Percentiles rank a stretch among this genome's conserved stretches.
These are phyloP conservation scores for Chaitophorus viminalis DNA, from an alignment of 2,888 invertebrate genomes.

Conservation along the genomic window DNA sequence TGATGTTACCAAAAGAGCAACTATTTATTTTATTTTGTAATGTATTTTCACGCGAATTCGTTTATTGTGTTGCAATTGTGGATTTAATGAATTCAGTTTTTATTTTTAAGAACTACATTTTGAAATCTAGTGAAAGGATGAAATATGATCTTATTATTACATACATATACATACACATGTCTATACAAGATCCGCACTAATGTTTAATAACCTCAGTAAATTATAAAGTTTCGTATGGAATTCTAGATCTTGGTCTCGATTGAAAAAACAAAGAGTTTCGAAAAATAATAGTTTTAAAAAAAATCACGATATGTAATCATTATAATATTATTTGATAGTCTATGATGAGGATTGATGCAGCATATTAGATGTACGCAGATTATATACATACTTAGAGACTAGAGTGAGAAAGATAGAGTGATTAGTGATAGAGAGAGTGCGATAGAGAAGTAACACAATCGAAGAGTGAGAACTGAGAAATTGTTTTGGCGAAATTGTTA, in stretches of 20 bases:
- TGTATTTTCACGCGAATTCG: no score
- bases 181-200: not conserved
- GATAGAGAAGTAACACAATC: not conserved
- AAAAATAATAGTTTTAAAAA: not conserved
- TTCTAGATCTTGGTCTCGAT: conserved; percentile 2
- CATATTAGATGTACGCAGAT: not conserved
- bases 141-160: not conserved
- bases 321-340: not conserved
- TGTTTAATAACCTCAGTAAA: not conserved
- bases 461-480: not conserved
- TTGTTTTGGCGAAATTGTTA: not conserved
- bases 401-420: no score
- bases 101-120: not conserved
- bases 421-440: no score
- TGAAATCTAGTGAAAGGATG: not conserved
- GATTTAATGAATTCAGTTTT: not conserved
- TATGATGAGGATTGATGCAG: not conserved
- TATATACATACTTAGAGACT: not conserved
- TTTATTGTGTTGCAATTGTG: no score
- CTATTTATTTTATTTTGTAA: no score
- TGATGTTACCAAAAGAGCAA: no score
- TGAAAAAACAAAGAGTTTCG: not conserved
- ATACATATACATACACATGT: not conserved
- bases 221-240: conserved; percentile 1
- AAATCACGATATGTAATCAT: not conserved